These are phyloP conservation scores for Prochilodus magdalenae DNA, from an alignment of 2,113 vertebrate genomes.

Conservation along the genomic window DNA sequence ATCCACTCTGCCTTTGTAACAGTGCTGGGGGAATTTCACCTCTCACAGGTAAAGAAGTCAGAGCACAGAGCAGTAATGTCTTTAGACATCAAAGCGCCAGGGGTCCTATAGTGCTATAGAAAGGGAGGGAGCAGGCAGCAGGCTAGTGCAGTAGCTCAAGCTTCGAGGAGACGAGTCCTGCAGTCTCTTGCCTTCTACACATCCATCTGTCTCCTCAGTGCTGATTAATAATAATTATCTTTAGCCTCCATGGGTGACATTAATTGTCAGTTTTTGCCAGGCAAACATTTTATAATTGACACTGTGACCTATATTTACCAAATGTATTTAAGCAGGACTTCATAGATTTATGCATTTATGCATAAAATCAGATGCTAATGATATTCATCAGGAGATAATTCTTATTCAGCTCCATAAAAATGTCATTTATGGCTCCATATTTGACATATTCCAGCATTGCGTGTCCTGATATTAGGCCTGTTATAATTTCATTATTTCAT, in stretches of 20 bases:
- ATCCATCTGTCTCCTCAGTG: not conserved
- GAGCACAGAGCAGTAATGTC: conserved; percentile 3
- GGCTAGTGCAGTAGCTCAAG: not conserved
- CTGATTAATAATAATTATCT: conserved; percentile 40
- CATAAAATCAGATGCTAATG: no score
- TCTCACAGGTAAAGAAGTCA: conserved; percentile 6
- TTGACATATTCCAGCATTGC: no score
- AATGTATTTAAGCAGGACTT: no score
- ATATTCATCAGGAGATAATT: no score
- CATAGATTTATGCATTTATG: no score
- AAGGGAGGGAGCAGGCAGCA: not conserved
- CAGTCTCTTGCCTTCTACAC: conserved; percentile 24
- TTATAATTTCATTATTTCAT: no score
- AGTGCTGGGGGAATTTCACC: not conserved
- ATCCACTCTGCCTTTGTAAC: not conserved
- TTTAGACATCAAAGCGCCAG: conserved; percentile 4
- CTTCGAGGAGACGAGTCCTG: conserved; percentile 24
- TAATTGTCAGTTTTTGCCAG: conserved; percentile 32
- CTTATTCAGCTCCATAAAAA: no score
- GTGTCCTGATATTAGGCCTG: no score
- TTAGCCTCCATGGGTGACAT: not conserved
- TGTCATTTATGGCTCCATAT: no score
- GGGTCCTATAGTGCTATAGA: conserved; percentile 8
- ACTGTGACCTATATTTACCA: not conserved
- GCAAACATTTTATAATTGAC: not conserved